phyloP scores from a whole-genome alignment of 2,113 vertebrate genomes.

The Hippocampus comes region DNA sequence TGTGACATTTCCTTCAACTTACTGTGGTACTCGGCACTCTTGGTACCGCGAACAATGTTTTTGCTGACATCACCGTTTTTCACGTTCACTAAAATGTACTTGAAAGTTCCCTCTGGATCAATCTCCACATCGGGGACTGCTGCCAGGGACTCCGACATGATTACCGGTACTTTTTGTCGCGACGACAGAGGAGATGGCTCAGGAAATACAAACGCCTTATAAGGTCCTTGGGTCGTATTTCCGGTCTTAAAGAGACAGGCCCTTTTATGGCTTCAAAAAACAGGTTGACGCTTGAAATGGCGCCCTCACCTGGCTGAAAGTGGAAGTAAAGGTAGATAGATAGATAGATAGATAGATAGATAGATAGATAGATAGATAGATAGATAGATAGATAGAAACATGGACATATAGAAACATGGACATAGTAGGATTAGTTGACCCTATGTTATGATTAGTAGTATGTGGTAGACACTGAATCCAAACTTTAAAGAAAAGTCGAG shows the following conservation, averaged over 20 bases:
- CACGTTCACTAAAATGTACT: conserved; percentile 82
- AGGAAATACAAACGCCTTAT: conserved; percentile 3
- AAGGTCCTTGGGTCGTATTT: conserved; percentile 19
- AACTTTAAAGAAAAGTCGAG: no score
- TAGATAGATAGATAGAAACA: no score
- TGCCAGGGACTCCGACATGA: conserved; percentile 68
- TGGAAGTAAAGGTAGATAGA: neutral
- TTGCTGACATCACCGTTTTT: conserved; percentile 70
- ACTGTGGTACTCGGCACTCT: conserved; percentile 86
- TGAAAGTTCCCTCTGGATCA: conserved; percentile 82
- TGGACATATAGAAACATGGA: no score
- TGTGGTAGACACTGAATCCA: no score
- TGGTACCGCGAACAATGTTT: conserved; percentile 82
- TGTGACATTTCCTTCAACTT: conserved; percentile 53
- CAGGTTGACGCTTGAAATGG: neutral
- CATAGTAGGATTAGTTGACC: no score
- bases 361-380: no score
- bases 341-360: neutral
- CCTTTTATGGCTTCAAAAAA: neutral
- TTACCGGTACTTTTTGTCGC: neutral
- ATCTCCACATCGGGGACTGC: conserved; percentile 75
- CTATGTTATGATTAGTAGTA: no score
- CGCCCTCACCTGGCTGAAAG: conserved; percentile 15
- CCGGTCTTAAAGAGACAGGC: conserved; percentile 51
- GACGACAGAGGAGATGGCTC: neutral